Conservation (phyloP, 2,888 invertebrate species). For the Diarsia mendica region DNA sequence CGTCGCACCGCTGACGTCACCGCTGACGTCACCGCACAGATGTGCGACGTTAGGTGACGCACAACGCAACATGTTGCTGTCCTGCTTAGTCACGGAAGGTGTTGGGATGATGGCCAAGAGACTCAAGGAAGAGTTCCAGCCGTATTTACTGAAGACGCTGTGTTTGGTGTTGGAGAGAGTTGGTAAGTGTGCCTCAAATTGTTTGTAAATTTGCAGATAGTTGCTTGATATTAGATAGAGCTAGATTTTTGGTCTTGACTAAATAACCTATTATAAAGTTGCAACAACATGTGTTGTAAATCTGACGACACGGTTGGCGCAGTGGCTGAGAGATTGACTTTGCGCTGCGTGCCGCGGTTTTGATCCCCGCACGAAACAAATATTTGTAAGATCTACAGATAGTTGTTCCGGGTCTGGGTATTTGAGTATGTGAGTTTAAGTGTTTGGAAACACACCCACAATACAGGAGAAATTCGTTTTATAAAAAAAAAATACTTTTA, state of each 20-base stretch:
- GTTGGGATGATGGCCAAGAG: conserved; percentile 91
- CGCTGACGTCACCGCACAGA: neutral
- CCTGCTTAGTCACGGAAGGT: conserved; percentile 93
- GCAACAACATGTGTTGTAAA: too few species aligned
- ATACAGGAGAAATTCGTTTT: too few species aligned
- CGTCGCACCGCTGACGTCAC: neutral
- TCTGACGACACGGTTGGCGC: too few species aligned
- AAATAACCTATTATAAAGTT: too few species aligned
- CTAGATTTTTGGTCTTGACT: neutral
- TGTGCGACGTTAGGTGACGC: conserved; percentile 82
- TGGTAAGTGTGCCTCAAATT: conserved; percentile 76
- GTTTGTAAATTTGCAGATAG: neutral
- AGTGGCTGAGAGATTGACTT: too few species aligned
- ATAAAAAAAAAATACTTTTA: too few species aligned
- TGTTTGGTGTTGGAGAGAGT: conserved; percentile 93
- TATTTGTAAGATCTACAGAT: too few species aligned
- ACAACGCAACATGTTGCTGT: conserved; percentile 92
- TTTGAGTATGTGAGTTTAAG: too few species aligned
- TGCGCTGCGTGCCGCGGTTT: too few species aligned
- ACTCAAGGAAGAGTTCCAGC: conserved; percentile 89
- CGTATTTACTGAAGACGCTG: conserved; percentile 91
- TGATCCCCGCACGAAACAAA: too few species aligned
- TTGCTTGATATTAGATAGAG: neutral
- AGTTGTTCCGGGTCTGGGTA: too few species aligned
- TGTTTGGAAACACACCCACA: too few species aligned